Base-by-base conservation (phyloP, 2,888 invertebrate species). In the Colostygia pectinataria region DNA sequence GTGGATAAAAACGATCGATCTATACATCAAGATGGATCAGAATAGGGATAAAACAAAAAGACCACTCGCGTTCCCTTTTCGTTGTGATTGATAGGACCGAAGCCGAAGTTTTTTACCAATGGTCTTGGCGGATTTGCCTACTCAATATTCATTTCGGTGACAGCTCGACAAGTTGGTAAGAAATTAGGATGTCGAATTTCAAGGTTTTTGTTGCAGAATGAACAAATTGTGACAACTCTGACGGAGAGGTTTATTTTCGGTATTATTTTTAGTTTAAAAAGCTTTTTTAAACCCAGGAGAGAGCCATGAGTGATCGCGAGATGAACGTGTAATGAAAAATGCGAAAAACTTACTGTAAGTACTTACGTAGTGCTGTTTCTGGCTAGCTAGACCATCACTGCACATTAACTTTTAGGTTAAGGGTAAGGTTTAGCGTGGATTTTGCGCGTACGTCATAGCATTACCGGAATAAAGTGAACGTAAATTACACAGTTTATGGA, bases 1-100 rank as follows among this genome's bases (percentile, higher is more conserved):
- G 46, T 47, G 18, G 14, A 48, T n/a, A 54, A 56, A 43, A 61
- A 54, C 53, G 65, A 74, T 76, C 74, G 70, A 75, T 76, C 75
- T 73, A 71, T 68, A 70, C 66, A 68, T 68, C 49, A 69, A 69
- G 67, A 73, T 66, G 65, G 66, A 71, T 71, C 37, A 45, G 63
- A 60, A 63, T 56, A 42, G 60, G 63, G 61, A 51, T 54, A 61
- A 65, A 63, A 68, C 65, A 71, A 70, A 68, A 73, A 71, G 61
- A 64, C 60, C 61, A 60, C 60, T 55, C 51, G 42, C 50, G 57
- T 50, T 50, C 47, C 47, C 58, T 75, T 34, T 39, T 23, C 8
- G 9, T 71, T 71, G 74, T 73, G 77, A 79, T 77, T 73, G 72
- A 67, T 64, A 61, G 57, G 55, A 49, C 43, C 50, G 53, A 60